These are phyloP conservation scores for Camponotus pennsylvanicus DNA, from an alignment of 1,140 invertebrate genomes.

Conservation along the genomic window DNA sequence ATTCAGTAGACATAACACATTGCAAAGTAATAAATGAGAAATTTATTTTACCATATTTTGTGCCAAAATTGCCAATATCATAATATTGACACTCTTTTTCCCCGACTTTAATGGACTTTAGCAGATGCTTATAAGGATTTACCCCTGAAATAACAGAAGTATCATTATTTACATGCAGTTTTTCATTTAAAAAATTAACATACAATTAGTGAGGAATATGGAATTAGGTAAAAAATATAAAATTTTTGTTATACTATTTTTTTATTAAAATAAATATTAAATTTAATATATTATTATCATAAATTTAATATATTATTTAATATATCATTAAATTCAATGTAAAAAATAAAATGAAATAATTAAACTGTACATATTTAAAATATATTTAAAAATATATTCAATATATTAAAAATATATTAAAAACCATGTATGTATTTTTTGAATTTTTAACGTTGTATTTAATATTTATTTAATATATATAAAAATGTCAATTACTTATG, in stretches of 20 bases:
- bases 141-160: conserved; percentile 84
- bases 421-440: background rate
- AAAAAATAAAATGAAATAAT: background rate
- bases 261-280: conserved; percentile 5
- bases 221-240: background rate
- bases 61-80: conserved; percentile 89
- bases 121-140: conserved; percentile 91
- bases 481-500: background rate
- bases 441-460: conserved; percentile 12
- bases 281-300: background rate
- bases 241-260: background rate
- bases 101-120: conserved; percentile 90
- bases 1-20: background rate
- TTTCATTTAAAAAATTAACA: conserved; percentile 11
- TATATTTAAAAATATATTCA: no score
- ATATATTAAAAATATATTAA: no score
- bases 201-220: no score
- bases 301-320: no score
- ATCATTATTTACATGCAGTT: conserved; percentile 35
- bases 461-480: background rate
- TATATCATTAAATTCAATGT: background rate
- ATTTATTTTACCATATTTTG: conserved; percentile 91
- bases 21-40: conserved; percentile 36
- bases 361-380: conserved; percentile 3
- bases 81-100: conserved; percentile 92